These are phyloP conservation scores for Uloborus diversus DNA, from an alignment of 1,140 invertebrate genomes.

Conservation along the genomic window DNA sequence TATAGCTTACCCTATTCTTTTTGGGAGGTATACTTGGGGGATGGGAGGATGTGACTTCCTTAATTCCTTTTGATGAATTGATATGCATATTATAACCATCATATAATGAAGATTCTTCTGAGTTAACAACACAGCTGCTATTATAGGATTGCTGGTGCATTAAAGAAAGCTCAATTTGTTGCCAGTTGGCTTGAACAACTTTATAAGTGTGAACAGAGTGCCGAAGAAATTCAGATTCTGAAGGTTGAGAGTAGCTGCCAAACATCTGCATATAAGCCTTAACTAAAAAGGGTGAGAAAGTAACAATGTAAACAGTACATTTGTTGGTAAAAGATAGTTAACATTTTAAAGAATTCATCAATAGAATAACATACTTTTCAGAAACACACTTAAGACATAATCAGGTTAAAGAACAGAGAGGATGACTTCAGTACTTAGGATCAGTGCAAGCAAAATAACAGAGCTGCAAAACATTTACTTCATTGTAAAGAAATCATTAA, in stretches of 20 bases:
- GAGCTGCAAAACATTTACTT: too few relatives aligned
- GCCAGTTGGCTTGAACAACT: constrained; percentile 69
- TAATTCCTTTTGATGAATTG: constrained; percentile 13
- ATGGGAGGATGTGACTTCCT: constrained; percentile 12
- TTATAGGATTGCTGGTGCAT: constrained; percentile 52
- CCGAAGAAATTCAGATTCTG: constrained; percentile 77
- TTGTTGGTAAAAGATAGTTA: too few relatives aligned
- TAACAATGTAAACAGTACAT: too few relatives aligned
- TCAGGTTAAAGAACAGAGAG: too few relatives aligned
- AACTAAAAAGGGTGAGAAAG: constrained; percentile 74
- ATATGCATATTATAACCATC: constrained; percentile 12
- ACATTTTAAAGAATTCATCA: too few relatives aligned
- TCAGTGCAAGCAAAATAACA: too few relatives aligned
- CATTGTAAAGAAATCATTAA: too few relatives aligned
- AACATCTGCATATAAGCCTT: constrained; percentile 97
- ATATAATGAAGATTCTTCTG: constrained; percentile 58
- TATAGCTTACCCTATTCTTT: constrained; percentile 54
- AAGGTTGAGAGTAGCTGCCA: constrained; percentile 83
- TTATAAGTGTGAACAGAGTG: constrained; percentile 82
- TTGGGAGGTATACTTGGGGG: constrained; percentile 59
- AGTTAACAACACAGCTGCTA: constrained; percentile 41
- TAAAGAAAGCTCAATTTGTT: constrained; percentile 71
- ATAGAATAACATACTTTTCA: too few relatives aligned
- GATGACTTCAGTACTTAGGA: too few relatives aligned
- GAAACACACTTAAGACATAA: too few relatives aligned